Percentiles rank a stretch among this genome's conserved stretches.
Evolutionary conservation across 1,140 invertebrate genomes (phyloP).

Genomic region (Leptonema lineaticorne): DNA sequence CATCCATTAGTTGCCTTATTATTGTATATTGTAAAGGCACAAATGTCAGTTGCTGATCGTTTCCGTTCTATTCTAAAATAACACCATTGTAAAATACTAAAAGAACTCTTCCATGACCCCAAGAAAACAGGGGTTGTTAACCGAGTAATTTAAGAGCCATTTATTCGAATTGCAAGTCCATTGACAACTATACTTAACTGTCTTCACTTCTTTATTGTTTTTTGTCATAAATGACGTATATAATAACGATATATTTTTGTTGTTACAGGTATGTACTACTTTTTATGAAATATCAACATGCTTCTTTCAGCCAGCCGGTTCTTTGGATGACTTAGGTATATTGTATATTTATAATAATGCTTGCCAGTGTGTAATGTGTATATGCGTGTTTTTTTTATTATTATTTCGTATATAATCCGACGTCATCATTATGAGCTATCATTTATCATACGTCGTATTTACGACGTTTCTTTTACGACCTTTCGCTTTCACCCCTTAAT

Average conservation of each 20-base stretch:
- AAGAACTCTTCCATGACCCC: background rate
- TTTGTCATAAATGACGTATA: background rate
- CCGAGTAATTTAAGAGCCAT: slow-evolving; percentile 4
- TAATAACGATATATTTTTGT: slow-evolving; percentile 9
- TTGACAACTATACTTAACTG: too few species aligned
- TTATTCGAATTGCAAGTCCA: too few species aligned
- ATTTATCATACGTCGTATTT: background rate
- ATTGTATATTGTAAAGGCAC: too few species aligned
- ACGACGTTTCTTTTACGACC: background rate
- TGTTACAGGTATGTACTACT: slow-evolving; percentile 12
- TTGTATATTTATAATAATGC: background rate
- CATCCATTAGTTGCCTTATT: too few species aligned
- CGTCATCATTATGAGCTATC: background rate
- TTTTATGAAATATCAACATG: too few species aligned
- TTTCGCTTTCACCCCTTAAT: background rate
- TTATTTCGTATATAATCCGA: background rate
- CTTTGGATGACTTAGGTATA: slow-evolving; percentile 2
- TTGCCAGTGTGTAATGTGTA: background rate
- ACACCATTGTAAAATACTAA: too few species aligned
- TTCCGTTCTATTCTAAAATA: too few species aligned
- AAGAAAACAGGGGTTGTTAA: background rate
- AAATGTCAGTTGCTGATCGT: too few species aligned
- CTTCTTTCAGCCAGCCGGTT: too few species aligned
- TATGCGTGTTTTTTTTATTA: background rate
- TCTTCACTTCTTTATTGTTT: background rate